Conservation (phyloP, 1,140 invertebrate genomes). For the Lasioglossum albipes region DNA sequence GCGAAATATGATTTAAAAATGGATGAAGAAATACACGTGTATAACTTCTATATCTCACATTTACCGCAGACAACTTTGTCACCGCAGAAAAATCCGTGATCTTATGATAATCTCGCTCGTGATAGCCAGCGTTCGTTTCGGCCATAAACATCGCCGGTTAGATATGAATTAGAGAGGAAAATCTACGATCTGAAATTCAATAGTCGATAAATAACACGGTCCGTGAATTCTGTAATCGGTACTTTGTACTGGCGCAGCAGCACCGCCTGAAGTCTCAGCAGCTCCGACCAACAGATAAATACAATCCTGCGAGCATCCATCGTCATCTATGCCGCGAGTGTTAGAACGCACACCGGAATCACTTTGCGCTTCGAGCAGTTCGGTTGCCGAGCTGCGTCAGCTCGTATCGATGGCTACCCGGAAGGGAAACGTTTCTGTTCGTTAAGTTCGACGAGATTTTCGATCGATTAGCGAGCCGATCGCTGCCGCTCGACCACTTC, state of each 20-base stretch:
- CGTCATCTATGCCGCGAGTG: conserved; percentile 30
- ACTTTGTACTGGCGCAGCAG: conserved; percentile 60
- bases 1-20: too few relatives aligned
- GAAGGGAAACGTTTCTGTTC: not conserved
- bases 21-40: too few relatives aligned
- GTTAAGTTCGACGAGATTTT: not conserved
- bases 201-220: conserved; percentile 73
- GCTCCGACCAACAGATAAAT: conserved; percentile 51
- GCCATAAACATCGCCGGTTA: conserved; percentile 65
- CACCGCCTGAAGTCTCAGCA: conserved; percentile 50
- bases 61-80: too few relatives aligned
- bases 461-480: conserved; percentile 7
- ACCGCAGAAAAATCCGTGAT: too few relatives aligned
- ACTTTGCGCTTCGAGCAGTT: conserved; percentile 40
- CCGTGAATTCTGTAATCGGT: conserved; percentile 70
- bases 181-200: conserved; percentile 73
- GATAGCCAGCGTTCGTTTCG: conserved; percentile 71
- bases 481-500: not conserved
- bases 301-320: conserved; percentile 29
- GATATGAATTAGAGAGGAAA: conserved; percentile 72
- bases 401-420: conserved; percentile 24
- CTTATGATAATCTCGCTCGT: conserved; percentile 18
- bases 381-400: not conserved
- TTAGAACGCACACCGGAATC: conserved; percentile 33
- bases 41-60: too few relatives aligned